phyloP scores from a whole-genome alignment of 2,888 invertebrate genomes.

The Anoplius nigerrimus region DNA sequence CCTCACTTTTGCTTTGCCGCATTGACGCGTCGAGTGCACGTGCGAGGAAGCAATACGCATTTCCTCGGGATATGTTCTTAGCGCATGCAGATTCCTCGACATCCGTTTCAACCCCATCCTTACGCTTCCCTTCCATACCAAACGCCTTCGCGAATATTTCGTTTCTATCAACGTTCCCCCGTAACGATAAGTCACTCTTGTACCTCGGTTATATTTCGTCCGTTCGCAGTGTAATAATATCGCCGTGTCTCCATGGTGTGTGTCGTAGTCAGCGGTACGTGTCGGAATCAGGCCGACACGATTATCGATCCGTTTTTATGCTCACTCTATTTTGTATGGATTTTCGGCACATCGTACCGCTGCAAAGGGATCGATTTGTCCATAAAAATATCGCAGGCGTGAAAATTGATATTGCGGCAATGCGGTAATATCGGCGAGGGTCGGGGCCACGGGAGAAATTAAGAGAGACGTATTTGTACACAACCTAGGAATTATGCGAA shows the following conservation, averaged over 20 bases:
- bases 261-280: too few species aligned
- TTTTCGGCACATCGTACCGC: too few species aligned
- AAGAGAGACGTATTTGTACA: not conserved
- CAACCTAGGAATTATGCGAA: too few species aligned
- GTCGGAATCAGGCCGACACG: too few species aligned
- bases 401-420: not conserved
- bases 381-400: slow-evolving; percentile 1
- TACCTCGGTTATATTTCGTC: not conserved
- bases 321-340: too few species aligned
- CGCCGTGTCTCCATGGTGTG: not conserved
- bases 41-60: slow-evolving; percentile 44
- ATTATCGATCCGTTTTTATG: too few species aligned
- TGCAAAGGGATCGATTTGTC: slow-evolving; percentile 4
- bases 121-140: not conserved
- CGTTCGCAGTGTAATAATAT: not conserved
- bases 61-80: slow-evolving; percentile 20
- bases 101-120: not conserved
- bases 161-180: not conserved
- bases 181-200: too few species aligned
- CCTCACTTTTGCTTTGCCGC: slow-evolving; percentile 43
- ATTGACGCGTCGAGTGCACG: slow-evolving; percentile 60
- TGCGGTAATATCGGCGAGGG: too few species aligned
- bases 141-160: too few species aligned
- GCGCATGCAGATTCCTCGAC: not conserved
- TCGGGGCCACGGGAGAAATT: too few species aligned